Evolutionary conservation across 2,888 invertebrate genomes (phyloP), one percentile per base, ranked within the genome.

Genomic region (Fragum whitleyi): DNA sequence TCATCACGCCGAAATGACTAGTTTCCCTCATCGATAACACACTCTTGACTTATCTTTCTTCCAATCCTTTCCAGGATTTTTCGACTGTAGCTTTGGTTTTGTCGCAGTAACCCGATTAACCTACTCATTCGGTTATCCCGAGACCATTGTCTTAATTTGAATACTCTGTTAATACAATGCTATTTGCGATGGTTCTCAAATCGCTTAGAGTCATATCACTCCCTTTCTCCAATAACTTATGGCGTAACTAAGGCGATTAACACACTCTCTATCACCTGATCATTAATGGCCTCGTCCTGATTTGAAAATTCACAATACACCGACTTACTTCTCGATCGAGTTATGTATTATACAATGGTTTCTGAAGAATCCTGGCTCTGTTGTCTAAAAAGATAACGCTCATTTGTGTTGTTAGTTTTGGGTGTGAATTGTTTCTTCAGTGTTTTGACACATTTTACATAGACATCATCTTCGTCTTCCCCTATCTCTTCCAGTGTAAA

Each of bases 261-360:
- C 57, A 57, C 3, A n/a, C 23, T 57, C 14, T 57, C 57, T 7
- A 57, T 57, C 14, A 57, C 26, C 23, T 23, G 57, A 57, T 57
- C 57, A 21, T 23, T 2, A 14, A 57, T 57, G 2, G 7, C 7
- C 26, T 57, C 57, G 5, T 57, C 57, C 5, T 6, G 23, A 57
- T 26, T n/a, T 23, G 21, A 7, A 23, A 57, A 57, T 7, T 57
- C 14, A 57, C 57, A 57, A 36, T 36, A 36, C 3, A 36, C 32
- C 9, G 32, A 3, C 9, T 36, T 36, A 6, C 9, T 3, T 32
- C 77, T 29, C 36, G 79, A 73, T 9, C 79, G 16, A 0, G 80
- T 74, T 3, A 86, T 65, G 36, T 51, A 86, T 57, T 86, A 76
- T 32, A 79, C 80, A 39, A 79, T 39, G 3, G 79, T 79, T 57